phyloP scores from a whole-genome alignment of 2,888 invertebrate species.

The Melanostoma scalare region DNA sequence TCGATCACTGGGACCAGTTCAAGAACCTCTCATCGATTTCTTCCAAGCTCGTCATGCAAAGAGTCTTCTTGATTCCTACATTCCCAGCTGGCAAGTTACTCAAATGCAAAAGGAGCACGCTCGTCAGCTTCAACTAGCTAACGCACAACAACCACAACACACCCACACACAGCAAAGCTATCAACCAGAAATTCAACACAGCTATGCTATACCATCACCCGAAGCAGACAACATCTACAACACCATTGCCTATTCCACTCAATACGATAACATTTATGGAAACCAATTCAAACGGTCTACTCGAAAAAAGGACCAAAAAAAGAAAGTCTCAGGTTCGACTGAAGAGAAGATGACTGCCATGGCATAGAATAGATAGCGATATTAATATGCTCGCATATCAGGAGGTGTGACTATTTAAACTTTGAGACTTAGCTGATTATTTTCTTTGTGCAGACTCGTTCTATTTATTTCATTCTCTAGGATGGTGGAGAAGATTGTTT shows the following conservation, averaged over 20 bases:
- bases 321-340: neutral
- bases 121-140: slow-evolving; percentile 75
- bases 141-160: slow-evolving; percentile 73
- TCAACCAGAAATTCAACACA: slow-evolving; percentile 45
- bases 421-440: slow-evolving; percentile 54
- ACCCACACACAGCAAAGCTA: slow-evolving; percentile 52
- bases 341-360: slow-evolving; percentile 18
- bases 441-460: slow-evolving; percentile 22
- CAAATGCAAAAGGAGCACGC: slow-evolving; percentile 73
- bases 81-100: slow-evolving; percentile 83
- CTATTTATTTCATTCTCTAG: slow-evolving; percentile 51
- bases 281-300: slow-evolving; percentile 64
- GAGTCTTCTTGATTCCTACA: slow-evolving; percentile 85
- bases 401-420: slow-evolving; percentile 23
- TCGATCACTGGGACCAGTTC: slow-evolving; percentile 35
- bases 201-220: slow-evolving; percentile 74
- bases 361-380: slow-evolving; percentile 9
- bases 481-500: neutral
- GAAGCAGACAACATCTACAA: slow-evolving; percentile 75
- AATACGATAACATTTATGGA: slow-evolving; percentile 74
- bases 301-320: slow-evolving; percentile 22
- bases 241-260: slow-evolving; percentile 76
- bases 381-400: neutral
- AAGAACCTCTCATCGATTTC: slow-evolving; percentile 76
- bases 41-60: slow-evolving; percentile 80